Evolutionary conservation across 2,113 vertebrate species (phyloP).

Genomic region (Coturnix japonica): DNA sequence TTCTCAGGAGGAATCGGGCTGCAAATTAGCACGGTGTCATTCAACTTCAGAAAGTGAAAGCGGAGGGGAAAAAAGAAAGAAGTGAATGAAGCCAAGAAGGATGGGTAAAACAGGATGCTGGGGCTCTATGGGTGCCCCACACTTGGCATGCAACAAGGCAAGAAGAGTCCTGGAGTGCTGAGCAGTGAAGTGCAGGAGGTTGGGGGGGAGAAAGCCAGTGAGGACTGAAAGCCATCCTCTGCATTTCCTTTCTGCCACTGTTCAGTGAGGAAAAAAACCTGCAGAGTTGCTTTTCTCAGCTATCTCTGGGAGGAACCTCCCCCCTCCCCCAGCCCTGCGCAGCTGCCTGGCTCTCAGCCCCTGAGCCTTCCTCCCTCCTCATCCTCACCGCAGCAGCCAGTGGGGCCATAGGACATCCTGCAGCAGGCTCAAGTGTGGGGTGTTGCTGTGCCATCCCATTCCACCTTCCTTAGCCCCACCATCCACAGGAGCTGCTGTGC

Average conservation of each 20-base stretch:
- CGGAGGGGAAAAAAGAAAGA: background rate
- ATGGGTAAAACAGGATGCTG: background rate
- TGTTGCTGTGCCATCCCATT: background rate
- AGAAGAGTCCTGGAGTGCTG: background rate
- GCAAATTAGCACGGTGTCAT: background rate
- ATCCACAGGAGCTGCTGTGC: rapidly evolving
- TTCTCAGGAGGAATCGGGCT: slow-evolving; percentile 26
- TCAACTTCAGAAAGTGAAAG: background rate
- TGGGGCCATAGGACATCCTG: background rate
- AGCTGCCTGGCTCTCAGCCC: background rate
- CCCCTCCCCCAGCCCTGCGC: background rate
- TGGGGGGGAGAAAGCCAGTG: background rate
- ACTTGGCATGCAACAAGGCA: background rate
- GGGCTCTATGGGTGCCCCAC: background rate
- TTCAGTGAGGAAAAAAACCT: background rate
- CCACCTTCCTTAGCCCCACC: background rate
- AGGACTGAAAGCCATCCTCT: background rate
- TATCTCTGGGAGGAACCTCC: background rate
- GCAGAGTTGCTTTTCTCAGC: background rate
- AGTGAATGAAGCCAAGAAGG: background rate
- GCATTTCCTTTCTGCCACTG: background rate
- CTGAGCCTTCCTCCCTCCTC: background rate
- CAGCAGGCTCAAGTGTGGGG: background rate
- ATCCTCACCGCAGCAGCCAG: background rate
- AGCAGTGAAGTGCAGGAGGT: background rate